Conservation (phyloP, 2,797 vertebrate species). For the Scyliorhinus canicula region DNA sequence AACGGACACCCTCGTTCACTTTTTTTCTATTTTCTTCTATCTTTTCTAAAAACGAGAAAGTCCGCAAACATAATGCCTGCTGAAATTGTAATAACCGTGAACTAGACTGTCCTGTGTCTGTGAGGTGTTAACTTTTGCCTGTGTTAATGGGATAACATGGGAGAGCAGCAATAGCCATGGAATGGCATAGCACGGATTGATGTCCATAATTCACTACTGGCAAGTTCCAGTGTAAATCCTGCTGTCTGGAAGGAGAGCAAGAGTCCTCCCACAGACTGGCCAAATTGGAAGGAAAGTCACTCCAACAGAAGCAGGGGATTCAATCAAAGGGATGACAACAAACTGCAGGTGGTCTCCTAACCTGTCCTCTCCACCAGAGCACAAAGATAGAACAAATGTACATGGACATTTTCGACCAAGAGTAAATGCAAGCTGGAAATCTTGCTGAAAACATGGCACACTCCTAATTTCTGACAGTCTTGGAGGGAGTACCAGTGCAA, state of each 20-base stretch:
- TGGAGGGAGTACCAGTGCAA: neutral
- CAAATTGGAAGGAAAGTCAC: neutral
- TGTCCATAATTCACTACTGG: neutral
- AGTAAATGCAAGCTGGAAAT: neutral
- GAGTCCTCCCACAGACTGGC: neutral
- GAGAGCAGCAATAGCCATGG: neutral
- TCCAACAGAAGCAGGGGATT: neutral
- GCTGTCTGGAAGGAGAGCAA: neutral
- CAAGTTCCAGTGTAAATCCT: neutral
- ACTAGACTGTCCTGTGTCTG: no score
- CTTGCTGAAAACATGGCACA: neutral
- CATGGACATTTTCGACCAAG: neutral
- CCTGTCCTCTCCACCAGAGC: neutral
- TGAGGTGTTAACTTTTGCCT: no score
- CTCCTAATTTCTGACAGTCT: neutral
- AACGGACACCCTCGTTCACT: neutral
- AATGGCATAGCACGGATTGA: neutral
- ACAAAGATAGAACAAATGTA: neutral
- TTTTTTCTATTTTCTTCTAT: constrained; percentile 23
- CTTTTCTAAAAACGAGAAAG: neutral
- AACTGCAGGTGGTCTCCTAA: neutral
- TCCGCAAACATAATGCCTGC: neutral
- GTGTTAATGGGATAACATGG: neutral
- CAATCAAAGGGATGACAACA: neutral
- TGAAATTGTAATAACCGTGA: neutral